Conservation (phyloP, 1,140 invertebrate genomes). For the Drosophila littoralis region DNA sequence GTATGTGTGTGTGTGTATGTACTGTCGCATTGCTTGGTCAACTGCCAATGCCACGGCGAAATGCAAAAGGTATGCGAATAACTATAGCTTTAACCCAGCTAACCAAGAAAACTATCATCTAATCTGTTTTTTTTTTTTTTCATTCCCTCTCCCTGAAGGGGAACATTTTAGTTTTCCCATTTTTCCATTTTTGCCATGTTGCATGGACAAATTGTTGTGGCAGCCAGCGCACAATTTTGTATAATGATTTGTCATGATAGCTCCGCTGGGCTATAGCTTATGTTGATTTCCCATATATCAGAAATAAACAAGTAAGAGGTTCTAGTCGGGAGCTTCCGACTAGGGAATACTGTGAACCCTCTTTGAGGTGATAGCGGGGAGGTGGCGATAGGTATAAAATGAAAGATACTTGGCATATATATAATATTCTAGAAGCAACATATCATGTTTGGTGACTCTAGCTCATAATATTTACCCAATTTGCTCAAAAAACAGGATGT, state of each 20-base stretch:
- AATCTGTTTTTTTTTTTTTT: slow-evolving; percentile 3
- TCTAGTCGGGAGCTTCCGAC: too few relatives aligned
- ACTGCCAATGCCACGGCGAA: slow-evolving; percentile 64
- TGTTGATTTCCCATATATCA: slow-evolving; percentile 36
- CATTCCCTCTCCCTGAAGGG: neutral
- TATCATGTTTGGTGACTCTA: too few relatives aligned
- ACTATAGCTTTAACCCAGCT: slow-evolving; percentile 24
- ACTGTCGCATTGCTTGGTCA: slow-evolving; percentile 47
- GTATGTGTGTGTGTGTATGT: slow-evolving; percentile 1
- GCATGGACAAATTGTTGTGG: slow-evolving; percentile 1
- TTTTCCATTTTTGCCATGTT: slow-evolving; percentile 8
- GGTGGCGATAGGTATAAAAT: too few relatives aligned
- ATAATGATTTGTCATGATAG: slow-evolving; percentile 76
- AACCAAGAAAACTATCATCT: slow-evolving; percentile 39
- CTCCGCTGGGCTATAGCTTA: slow-evolving; percentile 29
- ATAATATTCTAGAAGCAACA: too few relatives aligned
- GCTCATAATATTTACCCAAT: too few relatives aligned
- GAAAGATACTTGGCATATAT: too few relatives aligned
- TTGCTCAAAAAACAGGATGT: too few relatives aligned
- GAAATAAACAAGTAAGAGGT: too few relatives aligned
- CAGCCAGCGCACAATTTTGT: slow-evolving; percentile 51
- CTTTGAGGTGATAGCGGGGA: too few relatives aligned
- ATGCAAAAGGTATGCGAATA: slow-evolving; percentile 47
- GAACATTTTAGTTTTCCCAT: neutral
- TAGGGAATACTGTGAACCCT: too few relatives aligned